A percentile compares a stretch with the other conserved stretches of the same genome.
Evolutionary conservation across 1,140 invertebrate species (phyloP).

Genomic region (Polypedilum vanderplanki): DNA sequence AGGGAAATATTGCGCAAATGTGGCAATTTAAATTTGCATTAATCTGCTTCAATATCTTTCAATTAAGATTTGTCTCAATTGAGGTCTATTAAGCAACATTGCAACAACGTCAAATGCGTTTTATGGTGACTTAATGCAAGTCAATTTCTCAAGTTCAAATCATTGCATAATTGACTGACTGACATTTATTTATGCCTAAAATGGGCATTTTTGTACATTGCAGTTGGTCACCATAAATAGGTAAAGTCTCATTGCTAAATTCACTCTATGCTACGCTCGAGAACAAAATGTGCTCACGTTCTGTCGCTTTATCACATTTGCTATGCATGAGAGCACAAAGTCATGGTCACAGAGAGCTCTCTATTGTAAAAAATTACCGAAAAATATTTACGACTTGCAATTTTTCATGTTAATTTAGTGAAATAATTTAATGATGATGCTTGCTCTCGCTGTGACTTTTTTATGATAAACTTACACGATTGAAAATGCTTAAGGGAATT

Average conservation of each 20-base stretch:
- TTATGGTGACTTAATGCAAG: background rate
- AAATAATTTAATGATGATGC: slow-evolving; percentile 6
- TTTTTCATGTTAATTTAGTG: slow-evolving; percentile 13
- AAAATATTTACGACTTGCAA: background rate
- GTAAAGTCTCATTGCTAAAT: too few relatives aligned
- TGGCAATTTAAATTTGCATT: slow-evolving; percentile 8
- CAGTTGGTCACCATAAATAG: too few relatives aligned
- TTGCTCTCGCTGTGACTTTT: background rate
- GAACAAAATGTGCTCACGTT: too few relatives aligned
- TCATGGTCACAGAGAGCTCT: background rate
- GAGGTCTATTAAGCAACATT: too few relatives aligned
- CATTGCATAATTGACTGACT: too few relatives aligned
- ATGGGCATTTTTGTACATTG: too few relatives aligned
- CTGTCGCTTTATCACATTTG: background rate
- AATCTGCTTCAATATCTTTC: slow-evolving; percentile 1
- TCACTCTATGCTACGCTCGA: too few relatives aligned
- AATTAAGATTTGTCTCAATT: background rate
- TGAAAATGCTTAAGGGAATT: background rate
- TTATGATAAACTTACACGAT: background rate
- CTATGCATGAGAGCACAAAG: slow-evolving; percentile 10
- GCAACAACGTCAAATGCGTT: too few relatives aligned
- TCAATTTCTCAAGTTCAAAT: background rate
- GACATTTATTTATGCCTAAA: too few relatives aligned
- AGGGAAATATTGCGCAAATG: background rate
- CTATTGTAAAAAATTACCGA: too few relatives aligned